Evolutionary conservation across 2,888 invertebrate species (phyloP), one percentile per base, ranked within the genome.

Genomic region (Habroteleia sp.): DNA sequence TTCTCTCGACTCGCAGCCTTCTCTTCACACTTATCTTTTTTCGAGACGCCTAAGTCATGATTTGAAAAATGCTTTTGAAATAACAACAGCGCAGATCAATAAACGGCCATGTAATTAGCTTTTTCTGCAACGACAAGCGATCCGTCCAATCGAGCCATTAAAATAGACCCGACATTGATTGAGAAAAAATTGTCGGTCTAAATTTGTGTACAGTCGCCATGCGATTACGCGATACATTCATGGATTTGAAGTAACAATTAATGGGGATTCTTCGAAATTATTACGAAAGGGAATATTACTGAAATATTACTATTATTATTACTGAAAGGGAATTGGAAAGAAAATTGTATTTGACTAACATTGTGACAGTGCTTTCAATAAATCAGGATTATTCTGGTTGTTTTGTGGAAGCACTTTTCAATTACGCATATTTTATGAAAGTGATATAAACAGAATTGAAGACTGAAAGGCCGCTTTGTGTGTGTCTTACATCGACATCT

Each of bases 401-500:
- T 6, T 7, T n/a, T 35, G 13, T 35, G 6, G 39, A 17, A n/a
- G 39, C 10, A 17, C 8, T 17, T 8, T 17, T 17, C 17, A 8
- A 8, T 17, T 17, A 8, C 8, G 39, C 16, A 39, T 39, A 17
- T n/a, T 17, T 39, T 39, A 39, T 39, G n/a, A n/a, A n/a, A n/a
- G n/a, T n/a, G n/a, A n/a, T 14, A 35, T 14, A 35, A 35, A 14
- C 14, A 2, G 13, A 6, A 1, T 33, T 11, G 35, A 2, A 10
- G 10, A 31, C 31, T 10, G 10, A 10, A 31, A 10, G 10, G 41
- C 37, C 39, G 27, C 54, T 41, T 7, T 50, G 48, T 66, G n/a
- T n/a, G 68, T 66, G 74, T 74, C 68, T 74, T 54, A 48, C 56
- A 48, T 54, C 62, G 60, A 41, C 50, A 13, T 25, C 20, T 27